Evolutionary conservation across 2,797 vertebrate genomes (phyloP).

Genomic region (Peromyscus aztecus): DNA sequence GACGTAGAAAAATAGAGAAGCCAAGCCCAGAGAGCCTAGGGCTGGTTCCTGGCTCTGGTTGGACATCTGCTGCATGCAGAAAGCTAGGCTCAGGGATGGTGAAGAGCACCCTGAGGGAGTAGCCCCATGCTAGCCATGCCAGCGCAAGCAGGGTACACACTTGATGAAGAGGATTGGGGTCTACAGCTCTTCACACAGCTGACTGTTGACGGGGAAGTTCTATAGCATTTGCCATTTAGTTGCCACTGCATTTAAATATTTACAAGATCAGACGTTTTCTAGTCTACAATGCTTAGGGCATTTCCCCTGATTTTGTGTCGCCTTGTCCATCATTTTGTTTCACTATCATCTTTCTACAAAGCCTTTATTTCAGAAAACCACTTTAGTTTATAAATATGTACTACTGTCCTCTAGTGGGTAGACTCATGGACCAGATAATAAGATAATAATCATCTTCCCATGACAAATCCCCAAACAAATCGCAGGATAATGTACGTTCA

Average conservation of each 20-base stretch:
- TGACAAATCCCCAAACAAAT: neutral
- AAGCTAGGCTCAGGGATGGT: neutral
- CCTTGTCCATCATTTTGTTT: neutral
- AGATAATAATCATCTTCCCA: neutral
- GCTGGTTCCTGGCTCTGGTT: neutral
- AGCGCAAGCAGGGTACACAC: neutral
- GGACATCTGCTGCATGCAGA: neutral
- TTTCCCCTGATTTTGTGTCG: neutral
- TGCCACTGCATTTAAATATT: neutral
- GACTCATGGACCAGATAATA: neutral
- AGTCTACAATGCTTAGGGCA: neutral
- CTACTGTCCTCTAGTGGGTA: constrained; percentile 1
- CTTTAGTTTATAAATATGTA: neutral
- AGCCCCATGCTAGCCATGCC: fast-evolving
- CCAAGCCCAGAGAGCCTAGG: neutral
- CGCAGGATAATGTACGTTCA: neutral
- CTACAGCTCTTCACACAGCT: neutral
- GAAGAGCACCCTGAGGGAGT: fast-evolving
- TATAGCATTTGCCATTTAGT: neutral
- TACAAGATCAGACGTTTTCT: neutral
- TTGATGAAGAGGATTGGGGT: fast-evolving
- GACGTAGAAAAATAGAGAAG: neutral
- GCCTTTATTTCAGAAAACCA: neutral
- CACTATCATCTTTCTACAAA: neutral
- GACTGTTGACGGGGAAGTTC: neutral